These are phyloP conservation scores for Hydrochoerus hydrochaeris DNA, from an alignment of 2,113 vertebrate species.

Conservation along the genomic window DNA sequence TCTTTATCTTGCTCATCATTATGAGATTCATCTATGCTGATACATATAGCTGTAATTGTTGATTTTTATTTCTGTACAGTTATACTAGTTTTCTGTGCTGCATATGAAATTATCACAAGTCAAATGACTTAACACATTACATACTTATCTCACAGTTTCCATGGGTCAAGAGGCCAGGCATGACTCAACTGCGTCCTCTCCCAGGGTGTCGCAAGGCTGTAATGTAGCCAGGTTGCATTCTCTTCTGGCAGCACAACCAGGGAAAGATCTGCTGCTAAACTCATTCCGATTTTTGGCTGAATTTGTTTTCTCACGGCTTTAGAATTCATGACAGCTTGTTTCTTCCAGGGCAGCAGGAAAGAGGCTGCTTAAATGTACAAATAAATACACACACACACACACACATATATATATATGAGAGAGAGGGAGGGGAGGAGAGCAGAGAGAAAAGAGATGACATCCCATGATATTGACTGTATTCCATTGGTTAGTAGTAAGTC, in stretches of 20 bases:
- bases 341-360: background rate
- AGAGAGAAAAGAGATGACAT: background rate
- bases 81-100: slow-evolving; percentile 22
- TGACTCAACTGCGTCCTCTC: background rate
- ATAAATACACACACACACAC: background rate
- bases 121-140: background rate
- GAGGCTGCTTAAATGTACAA: background rate
- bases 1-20: background rate
- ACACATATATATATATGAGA: background rate
- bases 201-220: background rate
- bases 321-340: slow-evolving; percentile 1
- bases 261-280: background rate
- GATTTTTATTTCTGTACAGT: slow-evolving; percentile 16
- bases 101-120: slow-evolving; percentile 6
- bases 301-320: slow-evolving; percentile 28
- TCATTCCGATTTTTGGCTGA: background rate
- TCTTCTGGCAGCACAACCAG: background rate
- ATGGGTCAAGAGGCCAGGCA: background rate
- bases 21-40: background rate
- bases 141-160: slow-evolving; percentile 27
- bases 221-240: background rate
- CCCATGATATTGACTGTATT: background rate
- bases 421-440: too few relatives aligned
- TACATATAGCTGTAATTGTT: background rate
- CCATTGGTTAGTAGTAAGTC: background rate